Conservation (phyloP, 2,888 invertebrate species). For the Ypsolopha sequella region DNA sequence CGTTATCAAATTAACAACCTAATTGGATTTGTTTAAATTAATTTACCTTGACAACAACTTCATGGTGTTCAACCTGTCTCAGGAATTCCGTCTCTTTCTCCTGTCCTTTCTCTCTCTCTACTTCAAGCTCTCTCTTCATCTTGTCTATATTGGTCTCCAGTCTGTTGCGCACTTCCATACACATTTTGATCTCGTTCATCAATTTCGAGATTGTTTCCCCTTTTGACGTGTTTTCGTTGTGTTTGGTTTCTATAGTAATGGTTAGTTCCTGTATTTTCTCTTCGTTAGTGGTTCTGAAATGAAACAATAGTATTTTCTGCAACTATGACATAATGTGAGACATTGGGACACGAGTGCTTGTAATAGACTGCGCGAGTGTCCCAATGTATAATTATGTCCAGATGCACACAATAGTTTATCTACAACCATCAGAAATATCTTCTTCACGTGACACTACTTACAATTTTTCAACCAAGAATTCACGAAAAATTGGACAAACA, state of each 20-base stretch:
- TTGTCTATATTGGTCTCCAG: conserved; percentile 19
- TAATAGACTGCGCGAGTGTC: no score
- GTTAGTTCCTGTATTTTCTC: conserved; percentile 15
- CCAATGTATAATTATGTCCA: no score
- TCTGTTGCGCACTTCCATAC: conserved; percentile 20
- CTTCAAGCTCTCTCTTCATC: conserved; percentile 18
- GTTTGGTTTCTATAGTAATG: conserved; percentile 7
- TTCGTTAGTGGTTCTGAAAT: conserved; percentile 13
- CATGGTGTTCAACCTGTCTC: conserved; percentile 20
- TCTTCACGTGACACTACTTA: no score
- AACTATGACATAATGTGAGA: no score
- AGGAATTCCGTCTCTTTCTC: conserved; percentile 18
- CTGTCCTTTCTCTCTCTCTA: conserved; percentile 15
- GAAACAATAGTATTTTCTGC: background rate
- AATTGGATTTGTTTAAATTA: background rate
- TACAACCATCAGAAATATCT: no score
- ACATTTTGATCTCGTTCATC: conserved; percentile 26
- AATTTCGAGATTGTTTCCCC: conserved; percentile 23
- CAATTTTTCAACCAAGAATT: no score
- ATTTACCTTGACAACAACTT: conserved; percentile 20
- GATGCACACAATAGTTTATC: no score
- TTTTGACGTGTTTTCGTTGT: conserved; percentile 23
- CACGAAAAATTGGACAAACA: no score
- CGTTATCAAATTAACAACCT: no score
- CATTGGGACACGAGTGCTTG: no score